Evolutionary conservation across 2,888 invertebrate species (phyloP).

Genomic region (Philereme transversata): DNA sequence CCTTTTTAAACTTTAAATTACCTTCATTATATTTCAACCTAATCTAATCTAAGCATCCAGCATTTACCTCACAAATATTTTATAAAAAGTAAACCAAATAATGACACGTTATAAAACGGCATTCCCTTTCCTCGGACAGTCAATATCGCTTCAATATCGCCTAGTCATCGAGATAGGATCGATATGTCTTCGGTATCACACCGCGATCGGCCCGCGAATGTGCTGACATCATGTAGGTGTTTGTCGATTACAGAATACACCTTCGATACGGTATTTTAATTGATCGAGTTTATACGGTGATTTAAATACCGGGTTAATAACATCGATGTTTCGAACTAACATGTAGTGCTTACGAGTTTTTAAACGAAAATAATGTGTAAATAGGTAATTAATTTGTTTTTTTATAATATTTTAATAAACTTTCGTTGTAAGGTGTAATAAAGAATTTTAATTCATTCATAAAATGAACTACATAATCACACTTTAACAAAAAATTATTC

Average conservation of each 20-base stretch:
- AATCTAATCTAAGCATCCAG: too few relatives aligned
- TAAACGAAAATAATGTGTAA: too few relatives aligned
- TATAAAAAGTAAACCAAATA: constrained; percentile 63
- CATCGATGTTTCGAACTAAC: background rate
- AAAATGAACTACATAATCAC: background rate
- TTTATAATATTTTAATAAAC: background rate
- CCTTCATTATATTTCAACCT: background rate
- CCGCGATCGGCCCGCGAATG: constrained; percentile 76
- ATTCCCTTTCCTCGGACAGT: constrained; percentile 73
- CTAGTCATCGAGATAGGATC: constrained; percentile 77
- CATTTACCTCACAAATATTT: constrained; percentile 47
- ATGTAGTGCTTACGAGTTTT: too few relatives aligned
- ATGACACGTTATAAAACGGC: constrained; percentile 62
- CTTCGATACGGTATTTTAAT: constrained; percentile 59
- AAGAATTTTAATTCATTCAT: too few relatives aligned
- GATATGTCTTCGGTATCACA: constrained; percentile 77
- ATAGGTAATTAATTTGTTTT: background rate
- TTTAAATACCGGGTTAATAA: background rate
- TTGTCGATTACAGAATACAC: constrained; percentile 63
- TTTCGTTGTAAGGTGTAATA: background rate
- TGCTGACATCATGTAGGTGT: constrained; percentile 80
- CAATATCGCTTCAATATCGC: constrained; percentile 63
- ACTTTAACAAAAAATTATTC: too few relatives aligned
- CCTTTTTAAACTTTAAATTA: too few relatives aligned
- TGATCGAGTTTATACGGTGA: constrained; percentile 42